A percentile compares a stretch with the other conserved stretches of the same genome.
phyloP scores from a whole-genome alignment of 2,113 vertebrate genomes.

The Craseonycteris thonglongyai region DNA sequence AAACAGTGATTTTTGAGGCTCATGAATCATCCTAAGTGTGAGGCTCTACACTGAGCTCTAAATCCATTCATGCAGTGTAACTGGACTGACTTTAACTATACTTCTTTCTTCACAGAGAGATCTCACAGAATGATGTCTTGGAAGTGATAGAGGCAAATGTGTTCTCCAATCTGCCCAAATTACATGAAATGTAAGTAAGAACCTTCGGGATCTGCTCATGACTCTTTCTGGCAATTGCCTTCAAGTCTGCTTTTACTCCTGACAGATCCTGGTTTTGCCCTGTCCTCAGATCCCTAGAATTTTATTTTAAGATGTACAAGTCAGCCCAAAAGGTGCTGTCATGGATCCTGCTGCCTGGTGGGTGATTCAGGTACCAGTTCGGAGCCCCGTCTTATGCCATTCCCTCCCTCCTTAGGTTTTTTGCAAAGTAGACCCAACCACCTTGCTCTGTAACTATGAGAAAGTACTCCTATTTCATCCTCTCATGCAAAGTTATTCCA shows the following conservation, averaged over 20 bases:
- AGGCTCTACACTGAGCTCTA: background rate
- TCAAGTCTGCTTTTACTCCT: background rate
- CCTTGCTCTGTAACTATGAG: background rate
- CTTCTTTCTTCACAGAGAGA: constrained; percentile 81
- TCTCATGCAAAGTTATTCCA: background rate
- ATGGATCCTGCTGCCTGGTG: background rate
- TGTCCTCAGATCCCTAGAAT: background rate
- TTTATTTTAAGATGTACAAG: background rate
- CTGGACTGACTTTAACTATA: constrained; percentile 2
- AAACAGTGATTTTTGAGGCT: background rate
- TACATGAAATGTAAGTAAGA: constrained; percentile 86
- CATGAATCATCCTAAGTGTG: background rate
- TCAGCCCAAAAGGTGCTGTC: background rate
- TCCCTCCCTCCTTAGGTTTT: background rate
- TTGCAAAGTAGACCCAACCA: background rate
- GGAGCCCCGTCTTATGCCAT: background rate
- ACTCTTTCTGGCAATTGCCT: background rate
- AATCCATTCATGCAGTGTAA: background rate
- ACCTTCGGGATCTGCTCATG: background rate
- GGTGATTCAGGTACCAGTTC: background rate
- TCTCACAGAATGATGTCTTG: constrained; percentile 85
- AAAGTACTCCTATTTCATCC: background rate
- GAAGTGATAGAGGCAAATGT: constrained; percentile 83
- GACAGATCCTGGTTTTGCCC: background rate
- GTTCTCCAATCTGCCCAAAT: constrained; percentile 80